Base-by-base conservation (phyloP, 2,113 vertebrate species). In the Solenodon paradoxus region DNA sequence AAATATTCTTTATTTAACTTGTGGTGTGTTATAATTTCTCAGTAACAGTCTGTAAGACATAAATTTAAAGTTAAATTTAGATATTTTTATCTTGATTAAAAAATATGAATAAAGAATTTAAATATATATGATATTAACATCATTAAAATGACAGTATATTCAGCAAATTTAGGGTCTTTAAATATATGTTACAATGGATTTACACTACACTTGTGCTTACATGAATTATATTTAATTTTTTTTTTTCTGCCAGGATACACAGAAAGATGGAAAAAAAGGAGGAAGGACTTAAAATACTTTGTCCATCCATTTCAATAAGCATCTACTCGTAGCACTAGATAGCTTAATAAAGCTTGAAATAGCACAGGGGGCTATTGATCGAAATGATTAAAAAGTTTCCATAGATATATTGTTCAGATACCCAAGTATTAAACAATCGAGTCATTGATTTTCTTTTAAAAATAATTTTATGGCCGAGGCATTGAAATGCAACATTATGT, bases 1-100 rank as follows among this genome's bases (percentile, higher is more conserved):
- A 97, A 87, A 40, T 68, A 75, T 92, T 77, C 20, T 66, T 91
- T 17, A 77, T 71, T 88, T 87, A 94, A 96, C 16, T 20, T 3
- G 20, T 81, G 85, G 82, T 53, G 12, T 17, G 72, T 51, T 28
- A 64, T 28, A 40, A 61, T 94, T 49, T 55, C 22, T 59, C 22
- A 63, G 9, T 63, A 40, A 74, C 13, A 45, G 68, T 87, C 32
- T 77, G 2, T 63, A 68, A 64, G 4, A 64, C 22, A 61, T 40
- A 90, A 82, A 40, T 3, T 90, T 9, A 9, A 30, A n/a, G 17
- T n/a, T 79, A 4, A 26, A 69, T 69, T 88, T 95, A 30, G 5
- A 57, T 75, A 57, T 0, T 32, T 74, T 35, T 66, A 74, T 85
- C 7, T 91, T 63, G 35, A 61, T 55, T 72, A 5, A 9, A 75